Conservation (phyloP, 2,888 invertebrate species). For the Agrotis segetum region DNA sequence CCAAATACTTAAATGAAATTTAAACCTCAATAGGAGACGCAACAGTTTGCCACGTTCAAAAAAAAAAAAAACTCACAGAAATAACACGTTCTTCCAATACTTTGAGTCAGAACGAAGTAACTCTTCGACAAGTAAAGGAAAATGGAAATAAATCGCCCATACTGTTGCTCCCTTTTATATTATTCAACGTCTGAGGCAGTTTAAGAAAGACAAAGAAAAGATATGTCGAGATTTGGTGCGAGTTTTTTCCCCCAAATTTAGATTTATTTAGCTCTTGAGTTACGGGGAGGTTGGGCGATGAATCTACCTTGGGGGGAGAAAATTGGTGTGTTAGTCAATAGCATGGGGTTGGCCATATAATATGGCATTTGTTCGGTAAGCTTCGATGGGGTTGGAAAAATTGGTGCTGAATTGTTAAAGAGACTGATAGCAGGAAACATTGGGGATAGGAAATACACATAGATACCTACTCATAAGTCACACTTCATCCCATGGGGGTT, state of each 20-base stretch:
- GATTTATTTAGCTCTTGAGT: conserved; percentile 46
- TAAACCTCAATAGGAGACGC: conserved; percentile 28
- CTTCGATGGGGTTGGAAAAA: conserved; percentile 21
- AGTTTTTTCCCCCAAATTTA: conserved; percentile 45
- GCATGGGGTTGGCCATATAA: conserved; percentile 24
- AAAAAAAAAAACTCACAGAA: conserved; percentile 33
- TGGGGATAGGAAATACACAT: neutral
- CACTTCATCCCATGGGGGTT: too few species aligned
- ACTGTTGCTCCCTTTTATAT: conserved; percentile 62
- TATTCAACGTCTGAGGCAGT: conserved; percentile 66
- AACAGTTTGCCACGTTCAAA: conserved; percentile 53
- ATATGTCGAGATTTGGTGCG: conserved; percentile 47
- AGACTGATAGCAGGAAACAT: conserved; percentile 1
- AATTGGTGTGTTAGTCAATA: conserved; percentile 25
- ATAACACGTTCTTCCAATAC: conserved; percentile 62
- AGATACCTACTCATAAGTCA: too few species aligned
- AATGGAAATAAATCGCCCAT: conserved; percentile 72
- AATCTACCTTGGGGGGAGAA: conserved; percentile 17
- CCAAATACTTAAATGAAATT: conserved; percentile 10
- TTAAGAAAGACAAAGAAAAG: conserved; percentile 58
- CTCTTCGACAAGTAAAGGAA: conserved; percentile 59
- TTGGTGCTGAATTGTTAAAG: conserved; percentile 44
- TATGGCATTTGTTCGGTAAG: neutral
- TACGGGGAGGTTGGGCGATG: conserved; percentile 33
- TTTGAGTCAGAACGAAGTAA: conserved; percentile 51